phyloP scores from a whole-genome alignment of 1,140 invertebrate species.

The Dysdera silvatica region DNA sequence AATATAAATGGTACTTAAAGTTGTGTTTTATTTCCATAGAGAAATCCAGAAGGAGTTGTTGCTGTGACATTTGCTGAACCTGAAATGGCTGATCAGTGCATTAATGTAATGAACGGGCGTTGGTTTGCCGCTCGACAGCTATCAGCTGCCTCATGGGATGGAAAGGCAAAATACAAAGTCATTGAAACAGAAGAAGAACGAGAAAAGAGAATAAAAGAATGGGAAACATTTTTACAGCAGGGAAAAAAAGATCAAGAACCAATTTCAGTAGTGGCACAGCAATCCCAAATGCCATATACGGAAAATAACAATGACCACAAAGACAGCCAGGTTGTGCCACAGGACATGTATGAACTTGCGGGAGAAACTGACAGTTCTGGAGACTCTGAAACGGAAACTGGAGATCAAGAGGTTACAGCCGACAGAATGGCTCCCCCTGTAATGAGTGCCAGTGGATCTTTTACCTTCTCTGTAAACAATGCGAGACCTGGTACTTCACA shows the following conservation, averaged over 20 bases:
- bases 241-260: constrained; percentile 28
- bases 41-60: constrained; percentile 87
- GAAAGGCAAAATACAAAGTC: constrained; percentile 86
- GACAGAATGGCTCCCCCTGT: no score
- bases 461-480: no score
- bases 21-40: constrained; percentile 49
- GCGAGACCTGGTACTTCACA: no score
- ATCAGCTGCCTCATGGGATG: constrained; percentile 86
- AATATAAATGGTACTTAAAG: background rate
- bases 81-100: constrained; percentile 83
- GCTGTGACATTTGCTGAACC: constrained; percentile 82
- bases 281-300: no score
- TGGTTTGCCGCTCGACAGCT: constrained; percentile 82
- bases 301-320: no score
- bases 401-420: no score
- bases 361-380: constrained; percentile 20
- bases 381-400: constrained; percentile 14
- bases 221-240: constrained; percentile 81
- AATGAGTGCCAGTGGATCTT: no score
- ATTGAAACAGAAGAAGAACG: constrained; percentile 83
- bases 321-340: background rate
- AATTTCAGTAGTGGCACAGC: no score
- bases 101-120: constrained; percentile 79
- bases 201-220: constrained; percentile 69
- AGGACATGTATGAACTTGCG: constrained; percentile 10